Conservation (phyloP, 2,797 vertebrate genomes). For the Spondyliosoma cantharus region DNA sequence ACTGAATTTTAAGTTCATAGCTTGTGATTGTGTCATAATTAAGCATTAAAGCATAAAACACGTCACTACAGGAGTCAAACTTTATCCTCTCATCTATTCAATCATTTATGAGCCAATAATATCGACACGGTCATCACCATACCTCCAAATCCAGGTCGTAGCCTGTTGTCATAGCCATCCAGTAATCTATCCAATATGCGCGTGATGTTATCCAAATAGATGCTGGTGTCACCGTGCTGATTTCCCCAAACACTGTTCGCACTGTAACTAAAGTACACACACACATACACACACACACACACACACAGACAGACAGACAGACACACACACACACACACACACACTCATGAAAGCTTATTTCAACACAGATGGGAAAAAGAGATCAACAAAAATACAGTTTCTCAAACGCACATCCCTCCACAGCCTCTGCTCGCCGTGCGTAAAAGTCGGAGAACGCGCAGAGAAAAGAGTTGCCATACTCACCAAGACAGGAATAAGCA, state of each 20-base stretch:
- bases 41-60: conserved; percentile 15
- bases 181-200: conserved; percentile 93
- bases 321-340: too few species aligned
- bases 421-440: conserved; percentile 55
- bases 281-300: not conserved
- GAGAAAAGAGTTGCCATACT: conserved; percentile 80
- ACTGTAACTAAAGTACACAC: conserved; percentile 81
- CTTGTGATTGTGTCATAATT: not conserved
- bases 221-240: conserved; percentile 79
- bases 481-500: conserved; percentile 90
- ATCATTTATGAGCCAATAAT: not conserved
- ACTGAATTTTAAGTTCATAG: conserved; percentile 4
- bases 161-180: conserved; percentile 96
- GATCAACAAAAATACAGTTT: conserved; percentile 27
- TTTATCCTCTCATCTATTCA: conserved; percentile 31
- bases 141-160: conserved; percentile 96
- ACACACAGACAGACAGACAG: too few species aligned
- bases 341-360: conserved; percentile 11
- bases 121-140: conserved; percentile 58
- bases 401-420: conserved; percentile 32
- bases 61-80: conserved; percentile 54
- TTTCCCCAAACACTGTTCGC: conserved; percentile 79
- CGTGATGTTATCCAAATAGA: conserved; percentile 94
- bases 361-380: conserved; percentile 11
- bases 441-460: conserved; percentile 74